Evolutionary conservation across 2,113 vertebrate species (phyloP), one percentile per base, ranked within the genome.

Genomic region (Peucedramus taeniatus): DNA sequence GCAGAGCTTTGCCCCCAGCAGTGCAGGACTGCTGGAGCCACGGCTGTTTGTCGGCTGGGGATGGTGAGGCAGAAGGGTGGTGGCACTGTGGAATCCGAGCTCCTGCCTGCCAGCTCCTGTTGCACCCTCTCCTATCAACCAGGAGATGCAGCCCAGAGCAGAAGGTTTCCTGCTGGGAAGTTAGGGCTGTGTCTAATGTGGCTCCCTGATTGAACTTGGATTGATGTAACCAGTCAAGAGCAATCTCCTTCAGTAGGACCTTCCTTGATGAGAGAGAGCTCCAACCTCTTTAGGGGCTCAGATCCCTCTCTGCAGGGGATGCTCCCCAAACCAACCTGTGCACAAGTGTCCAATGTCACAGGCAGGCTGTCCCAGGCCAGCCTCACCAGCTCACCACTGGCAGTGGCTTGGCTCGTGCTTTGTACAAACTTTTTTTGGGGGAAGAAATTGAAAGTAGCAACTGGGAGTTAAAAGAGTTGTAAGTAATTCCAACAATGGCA

Each of bases 361-460:
- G 37, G 57, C 13, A 83, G 50, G 4, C 26, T 80, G 33, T 31
- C 11, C 54, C 39, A 27, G 14, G 9, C 5, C 42, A 49, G 5
- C 51, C 39, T 60, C 54, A 12, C 7, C 35, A 23, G 8, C 6
- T 53, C 57, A 17, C 1, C 3, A 1, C 63, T 35, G 59, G 56
- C 77, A 31, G 1, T 7, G 72, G 4, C 60, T 31, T 33, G 69
- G 19, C n/a, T 20, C 53, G 22, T 3, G 3, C 26, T 28, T 59
- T 3, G 1, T 2, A 6, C 57, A 65, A 40, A 35, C 1, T 4
- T 14, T 45, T 10, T 15, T 12, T 5, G 3, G 7, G 13, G 54
- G 30, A 51, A 40, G 59, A 71, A 18, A 10, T 11, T 64, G 15
- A 20, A 93, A 61, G 23, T 0, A 23, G 12, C 31, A 65, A 30